Conservation (phyloP, 2,113 vertebrate genomes). For the Megalops atlanticus region DNA sequence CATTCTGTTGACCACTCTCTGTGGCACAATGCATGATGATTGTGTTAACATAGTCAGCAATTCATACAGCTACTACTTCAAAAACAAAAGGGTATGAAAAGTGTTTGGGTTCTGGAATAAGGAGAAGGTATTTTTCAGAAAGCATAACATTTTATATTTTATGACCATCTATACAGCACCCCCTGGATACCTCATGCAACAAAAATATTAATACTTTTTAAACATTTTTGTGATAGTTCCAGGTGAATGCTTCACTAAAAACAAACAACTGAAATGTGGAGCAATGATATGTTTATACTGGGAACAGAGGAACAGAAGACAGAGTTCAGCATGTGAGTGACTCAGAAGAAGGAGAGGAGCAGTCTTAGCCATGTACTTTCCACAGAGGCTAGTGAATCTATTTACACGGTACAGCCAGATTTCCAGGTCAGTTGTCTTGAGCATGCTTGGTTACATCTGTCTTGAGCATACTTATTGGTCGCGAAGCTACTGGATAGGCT, state of each 20-base stretch:
- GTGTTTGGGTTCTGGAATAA: not conserved
- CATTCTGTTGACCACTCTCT: not conserved
- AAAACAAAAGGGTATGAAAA: too few species aligned
- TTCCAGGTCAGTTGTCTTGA: slow-evolving; percentile 77
- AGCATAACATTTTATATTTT: not conserved
- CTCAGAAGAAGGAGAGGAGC: slow-evolving; percentile 4
- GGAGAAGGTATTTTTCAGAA: too few species aligned
- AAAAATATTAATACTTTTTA: not conserved
- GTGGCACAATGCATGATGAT: too few species aligned
- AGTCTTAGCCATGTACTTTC: slow-evolving; percentile 55
- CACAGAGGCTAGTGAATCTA: slow-evolving; percentile 60
- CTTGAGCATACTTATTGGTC: slow-evolving; percentile 65
- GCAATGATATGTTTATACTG: not conserved
- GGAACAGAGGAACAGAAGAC: not conserved
- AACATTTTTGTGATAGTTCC: too few species aligned
- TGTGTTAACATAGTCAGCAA: too few species aligned
- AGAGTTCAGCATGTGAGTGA: slow-evolving; percentile 28
- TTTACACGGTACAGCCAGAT: slow-evolving; percentile 61
- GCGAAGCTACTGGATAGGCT: slow-evolving; percentile 64
- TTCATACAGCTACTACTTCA: too few species aligned
- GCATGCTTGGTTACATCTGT: slow-evolving; percentile 71
- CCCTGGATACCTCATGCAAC: not conserved
- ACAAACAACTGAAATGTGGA: too few species aligned
- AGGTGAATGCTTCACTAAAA: too few species aligned
- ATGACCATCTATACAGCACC: not conserved